Base-by-base conservation (phyloP, 1,140 invertebrate genomes). In the Oppia nitens region DNA sequence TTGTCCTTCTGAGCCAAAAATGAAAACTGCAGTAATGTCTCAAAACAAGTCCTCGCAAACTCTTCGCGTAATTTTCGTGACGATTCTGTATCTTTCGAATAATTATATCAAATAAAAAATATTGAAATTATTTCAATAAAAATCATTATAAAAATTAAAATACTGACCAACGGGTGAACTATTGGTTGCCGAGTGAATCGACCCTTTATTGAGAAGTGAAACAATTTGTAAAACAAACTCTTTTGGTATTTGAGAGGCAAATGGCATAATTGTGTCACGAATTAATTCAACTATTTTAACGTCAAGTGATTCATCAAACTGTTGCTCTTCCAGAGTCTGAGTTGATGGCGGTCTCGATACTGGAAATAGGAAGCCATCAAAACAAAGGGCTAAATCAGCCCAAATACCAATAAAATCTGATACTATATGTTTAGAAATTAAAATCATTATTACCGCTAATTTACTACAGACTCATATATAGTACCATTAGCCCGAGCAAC, bases 21-120 rank as follows among this genome's bases (percentile, higher is more conserved):
- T 0, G 90, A 93, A 74, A 95, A 96, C 71, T 95, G 89, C 14
- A 97, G 77, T 23, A 96, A 75, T 0, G 92, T 95, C 72, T 96
- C 91, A 69, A 97, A 96, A 69, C 93, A 97, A 0, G 85, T 86
- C 68, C 92, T 85, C 23, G 92, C 91, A 75, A 97, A 95, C 67
- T 95, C 91, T 73, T 97, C 91, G 23, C 91, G 72, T 60, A 90
- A 73, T 60, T 83, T 85, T 59, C 87, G 73, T 68, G 87, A 86
- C 24, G 83, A 81, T 69, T 92, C 85, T 62, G 82, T 83, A 65
- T 90, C 85, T 85, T 68, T 50, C 68, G 66, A 63, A 20, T 52
- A 3, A 6, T 25, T 21, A 47, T 32, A 23, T 28, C 11, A 6
- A 45, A 11, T 11, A 17, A 52, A 25, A 59, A n/a, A 49, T 59